Evolutionary conservation across 1,140 invertebrate species (phyloP), one percentile per base, ranked within the genome.

Genomic region (Drosophila yakuba): DNA sequence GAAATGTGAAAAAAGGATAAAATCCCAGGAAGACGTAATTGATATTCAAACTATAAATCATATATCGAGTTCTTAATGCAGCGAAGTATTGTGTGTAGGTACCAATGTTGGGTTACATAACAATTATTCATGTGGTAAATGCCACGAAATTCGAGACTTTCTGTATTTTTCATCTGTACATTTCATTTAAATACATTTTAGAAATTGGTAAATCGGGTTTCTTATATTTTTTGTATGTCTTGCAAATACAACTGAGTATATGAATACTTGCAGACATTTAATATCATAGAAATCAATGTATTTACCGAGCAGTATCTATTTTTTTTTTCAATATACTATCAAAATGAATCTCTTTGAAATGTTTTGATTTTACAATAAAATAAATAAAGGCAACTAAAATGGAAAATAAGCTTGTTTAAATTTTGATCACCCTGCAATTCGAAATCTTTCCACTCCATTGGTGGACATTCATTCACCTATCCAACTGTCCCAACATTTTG

Each of bases 91-190:
- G 61, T 74, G 78, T 77, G 76, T 89, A 74, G 78, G 84, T 84
- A 84, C 84, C 84, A 89, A 89, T 89, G 80, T 89, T 89, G 80
- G 76, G 67, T 80, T 89, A 85, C 57, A 78, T 68, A 67, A 88
- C 80, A 84, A 84, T 88, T 89, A 80, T 88, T 89, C 73, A 74
- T 76, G 23, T 69, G 89, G 77, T 84, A 71, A 89, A 89, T 75
- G 77, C 84, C 89, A 89, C 84, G 84, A 84, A 89, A 80, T 89
- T 89, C 78, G 72, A 67, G 74, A 73, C 69, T 17, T 17, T 17
- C 17, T 0, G 17, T 17, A 17, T 17, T 17, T 17, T 17, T 17
- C 17, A 17, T 17, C 2, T 23, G 4, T 25, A 25, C 25, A 25
- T 25, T 25, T 5, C 4, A 25, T 25, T 25, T 5, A 4, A 25